A percentile compares a stretch with the other conserved stretches of the same genome.
Conservation (phyloP, 1,140 invertebrate species). For the Drosophila varians region DNA sequence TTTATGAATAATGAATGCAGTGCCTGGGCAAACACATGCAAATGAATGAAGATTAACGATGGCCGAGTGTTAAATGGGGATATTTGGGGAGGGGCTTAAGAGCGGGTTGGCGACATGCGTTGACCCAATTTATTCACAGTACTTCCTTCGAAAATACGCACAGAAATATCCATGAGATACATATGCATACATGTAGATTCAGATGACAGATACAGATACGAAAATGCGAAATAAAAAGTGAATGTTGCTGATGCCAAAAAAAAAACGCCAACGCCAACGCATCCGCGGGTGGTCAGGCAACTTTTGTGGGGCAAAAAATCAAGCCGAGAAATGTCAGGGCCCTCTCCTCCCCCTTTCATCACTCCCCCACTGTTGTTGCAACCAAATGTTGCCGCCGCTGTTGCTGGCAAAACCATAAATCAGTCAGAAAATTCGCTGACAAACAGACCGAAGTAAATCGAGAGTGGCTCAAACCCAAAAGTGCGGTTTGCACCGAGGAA, state of each 20-base stretch:
- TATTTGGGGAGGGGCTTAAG: not conserved
- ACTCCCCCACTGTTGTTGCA: not conserved
- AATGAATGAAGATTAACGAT: slow-evolving; percentile 75
- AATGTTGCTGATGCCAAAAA: slow-evolving; percentile 49
- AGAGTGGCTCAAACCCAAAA: slow-evolving; percentile 33
- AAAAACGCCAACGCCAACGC: slow-evolving; percentile 51
- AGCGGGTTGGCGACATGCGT: slow-evolving; percentile 50
- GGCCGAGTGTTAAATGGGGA: slow-evolving; percentile 52
- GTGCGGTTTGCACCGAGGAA: slow-evolving; percentile 4
- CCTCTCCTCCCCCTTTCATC: not conserved
- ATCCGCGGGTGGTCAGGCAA: slow-evolving; percentile 33
- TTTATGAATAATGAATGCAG: slow-evolving; percentile 27
- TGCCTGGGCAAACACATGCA: slow-evolving; percentile 35
- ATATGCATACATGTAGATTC: slow-evolving; percentile 33
- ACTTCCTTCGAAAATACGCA: slow-evolving; percentile 21
- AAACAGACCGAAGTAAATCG: slow-evolving; percentile 22
- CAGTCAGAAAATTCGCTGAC: slow-evolving; percentile 39
- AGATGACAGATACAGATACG: slow-evolving; percentile 10
- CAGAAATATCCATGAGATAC: slow-evolving; percentile 12
- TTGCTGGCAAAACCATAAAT: slow-evolving; percentile 29
- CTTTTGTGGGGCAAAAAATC: slow-evolving; percentile 37
- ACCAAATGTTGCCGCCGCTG: not conserved
- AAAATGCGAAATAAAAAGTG: slow-evolving; percentile 43
- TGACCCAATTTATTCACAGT: slow-evolving; percentile 62
- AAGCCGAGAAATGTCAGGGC: slow-evolving; percentile 29